Evolutionary conservation across 2,797 vertebrate genomes (phyloP).

Genomic region (Labeo calbasu): DNA sequence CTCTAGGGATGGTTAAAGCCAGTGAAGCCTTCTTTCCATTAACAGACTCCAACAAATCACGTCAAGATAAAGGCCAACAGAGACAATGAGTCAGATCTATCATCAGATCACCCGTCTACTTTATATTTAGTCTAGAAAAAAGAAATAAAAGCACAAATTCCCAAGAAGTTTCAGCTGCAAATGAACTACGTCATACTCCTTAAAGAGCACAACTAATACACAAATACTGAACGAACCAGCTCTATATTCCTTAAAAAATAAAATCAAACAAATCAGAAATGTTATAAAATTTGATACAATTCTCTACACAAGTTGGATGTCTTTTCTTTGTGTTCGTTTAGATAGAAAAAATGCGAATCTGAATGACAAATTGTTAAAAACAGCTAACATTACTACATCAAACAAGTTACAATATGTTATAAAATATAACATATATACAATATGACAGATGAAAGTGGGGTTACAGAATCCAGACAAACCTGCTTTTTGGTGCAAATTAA

Average conservation of each 20-base stretch:
- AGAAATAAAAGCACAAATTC: background rate
- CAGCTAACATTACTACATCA: background rate
- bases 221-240: background rate
- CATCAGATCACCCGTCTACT: background rate
- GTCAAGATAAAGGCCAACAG: slow-evolving; percentile 13
- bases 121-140: background rate
- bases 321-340: background rate
- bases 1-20: slow-evolving; percentile 6
- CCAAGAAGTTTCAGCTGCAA: background rate
- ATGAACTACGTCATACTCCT: background rate
- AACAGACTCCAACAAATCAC: slow-evolving; percentile 21
- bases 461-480: background rate
- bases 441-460: background rate
- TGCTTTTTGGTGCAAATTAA: background rate
- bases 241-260: background rate
- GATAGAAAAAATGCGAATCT: background rate
- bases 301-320: background rate
- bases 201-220: background rate
- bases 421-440: too few relatives aligned
- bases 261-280: background rate
- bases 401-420: background rate
- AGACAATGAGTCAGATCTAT: slow-evolving; percentile 4
- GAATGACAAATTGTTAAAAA: background rate
- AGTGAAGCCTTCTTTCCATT: slow-evolving; percentile 24
- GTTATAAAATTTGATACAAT: background rate